These are phyloP conservation scores for Drosophila nigromelanica DNA, from an alignment of 1,140 invertebrate species.

Conservation along the genomic window DNA sequence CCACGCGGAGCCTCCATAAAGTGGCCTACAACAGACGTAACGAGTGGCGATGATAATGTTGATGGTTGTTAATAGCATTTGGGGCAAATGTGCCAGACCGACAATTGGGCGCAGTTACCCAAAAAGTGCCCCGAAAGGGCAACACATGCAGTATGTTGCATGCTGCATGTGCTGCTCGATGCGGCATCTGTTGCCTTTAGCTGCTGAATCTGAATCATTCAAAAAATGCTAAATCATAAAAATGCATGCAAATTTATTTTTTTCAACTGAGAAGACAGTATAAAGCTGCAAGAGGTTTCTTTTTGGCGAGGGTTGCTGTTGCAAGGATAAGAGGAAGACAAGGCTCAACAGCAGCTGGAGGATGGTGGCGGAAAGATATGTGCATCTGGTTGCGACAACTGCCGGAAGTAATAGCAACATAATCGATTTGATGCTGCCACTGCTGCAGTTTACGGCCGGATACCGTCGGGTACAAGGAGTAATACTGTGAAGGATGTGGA, in stretches of 20 bases:
- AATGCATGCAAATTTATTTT: slow-evolving; percentile 41
- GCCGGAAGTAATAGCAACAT: slow-evolving; percentile 81
- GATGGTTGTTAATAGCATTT: slow-evolving; percentile 25
- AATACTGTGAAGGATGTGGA: not conserved
- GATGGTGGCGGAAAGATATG: slow-evolving; percentile 8
- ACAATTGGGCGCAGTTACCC: slow-evolving; percentile 7
- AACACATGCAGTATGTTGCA: slow-evolving; percentile 1
- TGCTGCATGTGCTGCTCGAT: not conserved
- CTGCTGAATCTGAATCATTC: not conserved
- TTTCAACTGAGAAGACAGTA: slow-evolving; percentile 10
- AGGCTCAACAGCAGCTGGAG: not conserved
- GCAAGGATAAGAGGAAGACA: not conserved
- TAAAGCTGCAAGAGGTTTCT: not conserved
- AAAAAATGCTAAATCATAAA: slow-evolving; percentile 52
- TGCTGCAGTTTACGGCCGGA: slow-evolving; percentile 69
- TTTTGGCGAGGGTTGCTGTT: not conserved
- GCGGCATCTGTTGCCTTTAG: slow-evolving; percentile 6
- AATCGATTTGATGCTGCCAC: slow-evolving; percentile 72
- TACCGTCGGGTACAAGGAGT: slow-evolving; percentile 33
- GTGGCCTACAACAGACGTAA: slow-evolving; percentile 29
- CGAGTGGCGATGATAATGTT: slow-evolving; percentile 32
- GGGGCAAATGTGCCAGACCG: slow-evolving; percentile 1
- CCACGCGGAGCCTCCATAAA: slow-evolving; percentile 35
- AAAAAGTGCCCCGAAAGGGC: not conserved
- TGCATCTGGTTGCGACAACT: slow-evolving; percentile 72